Conservation (phyloP, 2,113 vertebrate genomes). For the Falco punctatus region DNA sequence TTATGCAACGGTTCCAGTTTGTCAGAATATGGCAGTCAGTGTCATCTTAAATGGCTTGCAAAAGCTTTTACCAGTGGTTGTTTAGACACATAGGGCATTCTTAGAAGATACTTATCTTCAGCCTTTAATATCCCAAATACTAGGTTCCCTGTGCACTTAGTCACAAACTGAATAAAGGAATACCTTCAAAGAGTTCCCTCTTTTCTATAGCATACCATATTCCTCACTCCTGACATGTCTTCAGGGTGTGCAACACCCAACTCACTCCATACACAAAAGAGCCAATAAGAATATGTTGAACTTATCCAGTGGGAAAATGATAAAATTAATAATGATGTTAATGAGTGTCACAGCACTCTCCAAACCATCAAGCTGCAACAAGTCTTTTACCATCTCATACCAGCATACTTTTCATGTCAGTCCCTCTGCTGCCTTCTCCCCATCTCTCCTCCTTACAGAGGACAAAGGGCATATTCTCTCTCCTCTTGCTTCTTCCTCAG, state of each 20-base stretch:
- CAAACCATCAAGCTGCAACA: no score
- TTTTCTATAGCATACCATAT: not conserved
- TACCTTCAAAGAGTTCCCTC: not conserved
- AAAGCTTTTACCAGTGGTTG: not conserved
- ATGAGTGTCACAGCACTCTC: no score
- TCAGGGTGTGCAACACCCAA: not conserved
- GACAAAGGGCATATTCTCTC: no score
- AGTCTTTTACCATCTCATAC: no score
- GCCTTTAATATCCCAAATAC: not conserved
- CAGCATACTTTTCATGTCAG: no score
- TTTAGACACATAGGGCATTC: not conserved
- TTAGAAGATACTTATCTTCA: not conserved
- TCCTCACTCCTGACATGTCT: not conserved
- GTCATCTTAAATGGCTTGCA: not conserved
- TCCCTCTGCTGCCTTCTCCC: no score
- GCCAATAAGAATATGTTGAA: not conserved
- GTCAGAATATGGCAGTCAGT: not conserved
- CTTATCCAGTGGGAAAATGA: not conserved
- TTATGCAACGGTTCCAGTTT: not conserved
- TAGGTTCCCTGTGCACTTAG: not conserved
- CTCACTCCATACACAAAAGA: not conserved
- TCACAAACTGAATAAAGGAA: not conserved
- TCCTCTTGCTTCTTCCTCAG: no score
- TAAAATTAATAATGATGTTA: not conserved
- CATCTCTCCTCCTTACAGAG: no score